Conservation (phyloP, 2,797 vertebrate species). For the Dicrostonyx torquatus region DNA sequence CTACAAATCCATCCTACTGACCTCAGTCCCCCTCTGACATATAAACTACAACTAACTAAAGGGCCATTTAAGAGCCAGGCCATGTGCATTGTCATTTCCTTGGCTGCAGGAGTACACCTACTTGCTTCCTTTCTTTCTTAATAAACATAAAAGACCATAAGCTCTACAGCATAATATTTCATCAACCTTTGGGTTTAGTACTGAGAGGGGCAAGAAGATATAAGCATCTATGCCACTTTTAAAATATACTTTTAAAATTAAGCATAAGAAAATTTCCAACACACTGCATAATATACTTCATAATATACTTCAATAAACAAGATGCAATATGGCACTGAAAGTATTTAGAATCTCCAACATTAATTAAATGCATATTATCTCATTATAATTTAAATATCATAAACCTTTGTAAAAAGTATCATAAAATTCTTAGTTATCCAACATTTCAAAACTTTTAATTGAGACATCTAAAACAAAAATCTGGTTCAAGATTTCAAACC, state of each 20-base stretch:
- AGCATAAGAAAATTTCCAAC: not conserved
- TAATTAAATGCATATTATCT: not conserved
- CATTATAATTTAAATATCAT: slow-evolving; percentile 6
- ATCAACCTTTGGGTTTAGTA: not conserved
- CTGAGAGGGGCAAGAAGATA: not conserved
- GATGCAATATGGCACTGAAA: not conserved
- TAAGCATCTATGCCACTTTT: not conserved
- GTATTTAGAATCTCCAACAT: not conserved
- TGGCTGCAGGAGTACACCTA: not conserved
- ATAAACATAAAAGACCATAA: slow-evolving; percentile 21
- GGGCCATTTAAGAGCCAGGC: not conserved
- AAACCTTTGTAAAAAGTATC: slow-evolving; percentile 6
- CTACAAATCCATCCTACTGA: not conserved
- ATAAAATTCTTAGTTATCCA: not conserved
- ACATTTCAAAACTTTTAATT: slow-evolving; percentile 1
- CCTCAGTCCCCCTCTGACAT: not conserved
- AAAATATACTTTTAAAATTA: not conserved
- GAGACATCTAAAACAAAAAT: not conserved
- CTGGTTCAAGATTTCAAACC: not conserved
- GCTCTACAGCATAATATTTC: not conserved
- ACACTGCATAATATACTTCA: not conserved
- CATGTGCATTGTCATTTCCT: not conserved
- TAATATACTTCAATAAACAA: not conserved
- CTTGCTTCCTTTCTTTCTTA: not conserved
- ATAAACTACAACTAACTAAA: not conserved